phyloP scores from a whole-genome alignment of 2,113 vertebrate species.

The Illadopsis cleaveri region DNA sequence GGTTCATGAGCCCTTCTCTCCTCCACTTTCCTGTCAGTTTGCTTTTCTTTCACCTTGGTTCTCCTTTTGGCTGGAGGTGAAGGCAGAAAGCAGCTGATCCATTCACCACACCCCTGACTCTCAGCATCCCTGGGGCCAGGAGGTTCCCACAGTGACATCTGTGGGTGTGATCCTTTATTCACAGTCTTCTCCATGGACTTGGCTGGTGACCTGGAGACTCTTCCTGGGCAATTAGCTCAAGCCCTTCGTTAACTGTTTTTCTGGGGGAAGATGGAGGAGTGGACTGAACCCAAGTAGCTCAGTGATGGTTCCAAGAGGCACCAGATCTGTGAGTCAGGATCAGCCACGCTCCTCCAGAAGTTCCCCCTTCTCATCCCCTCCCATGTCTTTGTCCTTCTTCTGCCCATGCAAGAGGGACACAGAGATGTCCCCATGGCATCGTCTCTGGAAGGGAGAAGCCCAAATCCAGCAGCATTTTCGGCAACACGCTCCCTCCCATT shows the following conservation, averaged over 20 bases:
- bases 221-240: neutral
- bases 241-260: neutral
- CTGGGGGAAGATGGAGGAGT: rapidly evolving
- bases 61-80: neutral
- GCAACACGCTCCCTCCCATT: neutral
- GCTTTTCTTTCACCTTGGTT: neutral
- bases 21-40: rapidly evolving
- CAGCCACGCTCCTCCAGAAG: neutral
- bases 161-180: neutral
- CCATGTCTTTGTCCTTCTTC: neutral
- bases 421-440: neutral
- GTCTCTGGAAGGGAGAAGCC: neutral
- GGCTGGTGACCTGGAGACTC: neutral
- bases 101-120: neutral
- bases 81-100: neutral
- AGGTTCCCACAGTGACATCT: neutral
- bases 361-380: neutral
- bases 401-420: neutral
- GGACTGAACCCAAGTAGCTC: neutral
- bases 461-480: neutral
- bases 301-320: neutral
- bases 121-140: neutral
- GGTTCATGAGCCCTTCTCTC: neutral
- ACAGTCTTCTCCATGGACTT: neutral
- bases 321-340: neutral